These are phyloP conservation scores for Sarcophaga subvicina DNA, from an alignment of 2,888 invertebrate species.

Conservation along the genomic window DNA sequence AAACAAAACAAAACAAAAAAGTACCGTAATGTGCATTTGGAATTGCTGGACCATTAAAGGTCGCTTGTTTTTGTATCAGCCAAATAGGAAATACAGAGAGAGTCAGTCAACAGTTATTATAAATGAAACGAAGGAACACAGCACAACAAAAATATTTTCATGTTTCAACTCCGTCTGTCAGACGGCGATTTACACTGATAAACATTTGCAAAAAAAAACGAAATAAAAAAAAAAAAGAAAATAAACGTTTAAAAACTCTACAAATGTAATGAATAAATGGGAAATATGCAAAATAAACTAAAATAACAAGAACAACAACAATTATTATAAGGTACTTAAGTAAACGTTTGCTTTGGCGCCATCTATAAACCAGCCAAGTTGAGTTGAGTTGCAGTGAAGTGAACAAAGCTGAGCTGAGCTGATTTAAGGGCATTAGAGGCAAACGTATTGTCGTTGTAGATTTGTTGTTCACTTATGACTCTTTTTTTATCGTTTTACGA, in stretches of 20 bases:
- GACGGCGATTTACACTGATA: constrained; percentile 58
- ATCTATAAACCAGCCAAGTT: constrained; percentile 51
- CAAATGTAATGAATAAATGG: background rate
- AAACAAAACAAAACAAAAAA: constrained; percentile 10
- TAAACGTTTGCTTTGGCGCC: constrained; percentile 47
- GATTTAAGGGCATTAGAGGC: constrained; percentile 48
- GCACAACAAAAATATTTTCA: constrained; percentile 27
- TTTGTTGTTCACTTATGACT: no score
- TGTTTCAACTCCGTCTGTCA: constrained; percentile 26
- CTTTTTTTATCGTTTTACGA: no score
- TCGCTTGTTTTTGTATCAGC: constrained; percentile 74
- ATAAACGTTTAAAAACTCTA: background rate
- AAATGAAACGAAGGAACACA: constrained; percentile 18
- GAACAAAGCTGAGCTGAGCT: background rate
- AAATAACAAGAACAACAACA: background rate
- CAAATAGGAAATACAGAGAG: constrained; percentile 49
- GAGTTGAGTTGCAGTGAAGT: background rate
- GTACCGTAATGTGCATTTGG: constrained; percentile 68
- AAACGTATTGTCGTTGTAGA: background rate
- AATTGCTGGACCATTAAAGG: constrained; percentile 80
- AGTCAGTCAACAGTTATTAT: background rate
- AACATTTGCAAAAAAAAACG: background rate
- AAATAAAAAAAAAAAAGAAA: background rate
- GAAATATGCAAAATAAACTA: background rate
- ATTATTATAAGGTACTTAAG: constrained; percentile 1